Evolutionary conservation across 2,888 invertebrate species (phyloP), one percentile per base, ranked within the genome.

Genomic region (Latheticus oryzae): DNA sequence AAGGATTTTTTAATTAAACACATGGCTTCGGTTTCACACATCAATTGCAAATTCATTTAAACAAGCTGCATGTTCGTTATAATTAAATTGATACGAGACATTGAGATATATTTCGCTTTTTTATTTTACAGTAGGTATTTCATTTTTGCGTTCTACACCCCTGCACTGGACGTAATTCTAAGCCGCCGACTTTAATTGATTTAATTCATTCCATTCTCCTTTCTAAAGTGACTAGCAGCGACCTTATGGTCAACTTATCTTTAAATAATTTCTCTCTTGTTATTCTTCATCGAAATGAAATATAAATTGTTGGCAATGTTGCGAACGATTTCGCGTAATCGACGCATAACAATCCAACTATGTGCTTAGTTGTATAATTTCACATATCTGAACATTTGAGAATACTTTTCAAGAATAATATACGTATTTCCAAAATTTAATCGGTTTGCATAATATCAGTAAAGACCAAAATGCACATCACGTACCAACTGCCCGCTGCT

Each of bases 1-100:
- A 78, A 76, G 74, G 76, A 76, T 76, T 78, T 78, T 78, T 78
- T 77, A 78, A 78, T 78, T 78, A 77, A 78, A 78, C 76, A 76
- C 73, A 73, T 70, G 74, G 74, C 73, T 70, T 71, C 73, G 74
- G 75, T 75, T 77, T 77, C 76, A 77, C 77, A 77, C 77, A 78
- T 78, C 77, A 76, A 77, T 76, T 76, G 77, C 75, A 74, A 76
- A 76, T 76, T 76, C 75, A 74, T 75, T 77, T 74, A 73, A 72
- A 74, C 76, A 72, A 71, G 72, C 74, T 75, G 73, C 73, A 72
- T 68, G 72, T 73, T 70, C 73, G 73, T 68, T 74, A 75, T 76
- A 76, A 76, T 77, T 75, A 74, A 76, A 77, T 72, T 73, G 75
- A 75, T 76, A 73, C 73, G 74, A 75, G 76, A 75, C 71, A 74